Evolutionary conservation across 2,888 invertebrate species (phyloP), one percentile per base, ranked within the genome.

Genomic region (Ochropleura leucogaster): DNA sequence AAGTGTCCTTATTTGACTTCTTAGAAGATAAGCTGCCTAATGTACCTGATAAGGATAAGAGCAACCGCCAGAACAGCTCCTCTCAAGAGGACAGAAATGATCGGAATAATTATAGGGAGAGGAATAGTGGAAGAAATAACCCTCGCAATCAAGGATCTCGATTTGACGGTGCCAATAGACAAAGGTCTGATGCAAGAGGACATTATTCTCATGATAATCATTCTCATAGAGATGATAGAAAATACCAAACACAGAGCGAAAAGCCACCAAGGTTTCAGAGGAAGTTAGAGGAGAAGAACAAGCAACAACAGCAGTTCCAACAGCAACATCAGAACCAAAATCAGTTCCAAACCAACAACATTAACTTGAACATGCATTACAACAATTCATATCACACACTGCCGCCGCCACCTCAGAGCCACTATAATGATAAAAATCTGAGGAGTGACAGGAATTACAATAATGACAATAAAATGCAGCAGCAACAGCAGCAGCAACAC

Each of bases 1-100:
- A 98, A 94, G 97, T 98, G 3, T 98, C 98, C 0, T 94, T 98
- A 4, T 98, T 98, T 92, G 98, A 98, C 92, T 98, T 98, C 91
- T 96, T 98, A 12, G 98, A 98, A 91, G 97, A 98, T 88, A 98
- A 98, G 94, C 94, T 98, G 64, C 98, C 98, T 62, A 94, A 95
- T 83, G 97, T 97, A 76, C 93, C 95, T 59, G 97, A 97, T 71
- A 95, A 93, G 72, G 96, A 94, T 72, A 95, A 90, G 80, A 94
- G 89, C 77, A 94, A 84, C 82, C 90, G 94, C 14, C 93, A 92
- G 60, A 89, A 92, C 76, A 92, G 91, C 72, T 88, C 91, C 63
- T 88, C 90, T 69, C 88, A 87, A 64, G 95, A 95, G 42, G 94
- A 96, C 2, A 92, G 93, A 71, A 91, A 90, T 69, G 95, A 95